Evolutionary conservation across 2,888 invertebrate species (phyloP).

Genomic region (Abrostola tripartita): DNA sequence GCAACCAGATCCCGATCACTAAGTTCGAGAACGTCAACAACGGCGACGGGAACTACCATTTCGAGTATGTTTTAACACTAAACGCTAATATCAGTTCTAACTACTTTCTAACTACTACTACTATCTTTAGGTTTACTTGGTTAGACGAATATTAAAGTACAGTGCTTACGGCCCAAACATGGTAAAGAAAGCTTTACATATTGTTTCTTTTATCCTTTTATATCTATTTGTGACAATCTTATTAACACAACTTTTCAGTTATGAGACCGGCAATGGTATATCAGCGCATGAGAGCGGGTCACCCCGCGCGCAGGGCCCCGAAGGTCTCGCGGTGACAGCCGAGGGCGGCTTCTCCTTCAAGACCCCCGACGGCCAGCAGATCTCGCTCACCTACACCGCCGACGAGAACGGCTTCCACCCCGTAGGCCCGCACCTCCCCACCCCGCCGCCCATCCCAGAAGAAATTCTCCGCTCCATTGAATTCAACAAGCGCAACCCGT

Average conservation of each 20-base stretch:
- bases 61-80: constrained; percentile 80
- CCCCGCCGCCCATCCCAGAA: constrained; percentile 86
- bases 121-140: too few species aligned
- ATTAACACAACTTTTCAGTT: constrained; percentile 72
- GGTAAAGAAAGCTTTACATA: too few species aligned
- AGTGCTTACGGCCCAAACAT: too few species aligned
- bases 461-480: constrained; percentile 87
- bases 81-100: neutral
- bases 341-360: constrained; percentile 91
- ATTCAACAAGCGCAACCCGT: constrained; percentile 82
- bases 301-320: constrained; percentile 87
- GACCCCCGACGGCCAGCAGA: constrained; percentile 90
- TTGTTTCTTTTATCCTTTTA: too few species aligned
- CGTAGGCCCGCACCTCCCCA: constrained; percentile 89
- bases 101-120: too few species aligned
- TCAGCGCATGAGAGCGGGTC: constrained; percentile 88
- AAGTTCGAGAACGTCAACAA: constrained; percentile 90
- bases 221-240: neutral
- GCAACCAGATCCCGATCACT: constrained; percentile 86
- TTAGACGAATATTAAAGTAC: too few species aligned
- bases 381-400: constrained; percentile 90
- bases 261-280: constrained; percentile 91
- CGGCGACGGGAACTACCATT: constrained; percentile 90
- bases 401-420: constrained; percentile 92
- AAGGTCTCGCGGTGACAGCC: constrained; percentile 87